These are phyloP conservation scores for Dipodomys ordii DNA, from an alignment of 2,113 vertebrate genomes.

Conservation along the genomic window DNA sequence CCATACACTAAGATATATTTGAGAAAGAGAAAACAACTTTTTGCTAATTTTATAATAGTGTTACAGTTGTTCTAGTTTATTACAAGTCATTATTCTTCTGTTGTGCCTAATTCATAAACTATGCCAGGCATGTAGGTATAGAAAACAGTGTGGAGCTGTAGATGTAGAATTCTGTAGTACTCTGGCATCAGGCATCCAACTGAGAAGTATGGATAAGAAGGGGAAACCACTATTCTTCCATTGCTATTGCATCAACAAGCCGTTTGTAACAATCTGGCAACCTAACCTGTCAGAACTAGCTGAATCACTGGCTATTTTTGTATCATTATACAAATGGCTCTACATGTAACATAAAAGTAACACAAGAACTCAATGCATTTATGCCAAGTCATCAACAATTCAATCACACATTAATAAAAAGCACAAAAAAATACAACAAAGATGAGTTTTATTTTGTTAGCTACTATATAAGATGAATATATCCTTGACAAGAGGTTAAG, in stretches of 20 bases:
- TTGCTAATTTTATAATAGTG: neutral
- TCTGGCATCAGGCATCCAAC: neutral
- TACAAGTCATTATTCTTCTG: neutral
- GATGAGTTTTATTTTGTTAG: neutral
- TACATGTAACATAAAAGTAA: neutral
- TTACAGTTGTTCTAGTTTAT: neutral
- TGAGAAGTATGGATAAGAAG: neutral
- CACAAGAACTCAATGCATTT: neutral
- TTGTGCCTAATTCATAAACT: neutral
- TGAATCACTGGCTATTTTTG: neutral
- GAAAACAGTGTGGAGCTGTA: neutral
- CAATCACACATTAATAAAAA: neutral
- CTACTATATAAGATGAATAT: neutral
- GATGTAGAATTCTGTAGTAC: neutral
- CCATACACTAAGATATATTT: neutral
- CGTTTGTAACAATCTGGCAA: neutral
- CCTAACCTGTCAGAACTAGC: neutral
- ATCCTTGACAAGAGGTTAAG: neutral
- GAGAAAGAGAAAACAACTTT: neutral
- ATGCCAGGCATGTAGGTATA: neutral
- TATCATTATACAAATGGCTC: neutral
- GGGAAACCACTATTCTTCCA: neutral
- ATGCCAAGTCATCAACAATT: neutral
- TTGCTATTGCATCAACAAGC: neutral
- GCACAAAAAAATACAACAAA: conserved; percentile 27